Conservation (phyloP, 2,113 vertebrate genomes). For the Dromaius novaehollandiae region DNA sequence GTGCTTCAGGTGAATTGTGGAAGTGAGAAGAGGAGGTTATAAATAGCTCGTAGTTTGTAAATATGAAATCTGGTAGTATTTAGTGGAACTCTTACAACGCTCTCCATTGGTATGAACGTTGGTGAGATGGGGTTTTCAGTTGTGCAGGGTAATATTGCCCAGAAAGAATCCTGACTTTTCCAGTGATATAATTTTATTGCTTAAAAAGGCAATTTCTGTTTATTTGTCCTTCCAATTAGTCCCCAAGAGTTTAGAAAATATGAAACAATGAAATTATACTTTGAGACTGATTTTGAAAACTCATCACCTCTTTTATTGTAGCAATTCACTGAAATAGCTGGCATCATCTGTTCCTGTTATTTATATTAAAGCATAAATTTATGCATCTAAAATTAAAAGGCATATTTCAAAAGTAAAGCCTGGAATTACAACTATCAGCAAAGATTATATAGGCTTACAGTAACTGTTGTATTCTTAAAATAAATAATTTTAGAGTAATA, state of each 20-base stretch:
- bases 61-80: background rate
- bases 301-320: background rate
- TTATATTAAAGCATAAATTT: background rate
- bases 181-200: background rate
- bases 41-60: background rate
- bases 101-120: background rate
- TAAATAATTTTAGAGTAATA: background rate
- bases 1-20: background rate
- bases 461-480: background rate
- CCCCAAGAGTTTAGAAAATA: background rate
- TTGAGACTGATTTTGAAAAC: background rate
- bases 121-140: background rate
- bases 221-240: background rate
- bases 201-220: background rate
- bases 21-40: background rate
- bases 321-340: background rate
- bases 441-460: background rate
- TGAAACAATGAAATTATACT: background rate
- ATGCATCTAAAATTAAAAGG: background rate
- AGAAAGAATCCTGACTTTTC: background rate
- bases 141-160: background rate
- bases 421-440: background rate
- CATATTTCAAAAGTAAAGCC: background rate
- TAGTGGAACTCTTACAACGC: background rate
- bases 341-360: background rate